Base-by-base conservation (phyloP, 2,113 vertebrate genomes). In the Centrocercus urophasianus region DNA sequence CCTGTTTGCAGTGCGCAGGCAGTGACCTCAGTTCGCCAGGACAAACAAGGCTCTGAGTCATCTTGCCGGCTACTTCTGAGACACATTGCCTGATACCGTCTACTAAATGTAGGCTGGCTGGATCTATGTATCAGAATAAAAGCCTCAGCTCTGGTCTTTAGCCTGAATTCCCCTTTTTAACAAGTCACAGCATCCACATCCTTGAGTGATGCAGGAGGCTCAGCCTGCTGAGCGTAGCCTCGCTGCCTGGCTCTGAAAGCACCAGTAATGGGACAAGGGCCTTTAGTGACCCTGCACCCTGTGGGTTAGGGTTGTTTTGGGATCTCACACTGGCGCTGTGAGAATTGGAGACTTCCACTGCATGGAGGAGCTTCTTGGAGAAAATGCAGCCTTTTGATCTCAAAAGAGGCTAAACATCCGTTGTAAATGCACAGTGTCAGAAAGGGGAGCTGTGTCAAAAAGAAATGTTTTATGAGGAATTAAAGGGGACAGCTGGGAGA, bases 1-100 rank as follows among this genome's bases (percentile, higher is more conserved):
- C 76, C 70, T 79, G 45, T 89, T 79, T 6, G 13, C 61, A 1
- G 0, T 32, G 60, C 34, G 34, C 66, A n/a, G 64, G 74, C 0
- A 0, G 36, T 76, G 82, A 95, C 75, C 79, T 95, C 52, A 32
- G 16, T 0, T 0, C 5, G 2, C 50, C 77, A 61, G 80, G 80
- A 90, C 65, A 88, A 77, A 60, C 75, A 88, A 85, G 38, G 8
- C n/a, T 32, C 34, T 71, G 77, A 92, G 73, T 84, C 86, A 90
- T n/a, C 79, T 75, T 87, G 78, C 50, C 63, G 56, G 59, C 40
- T 40, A 8, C 71, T 81, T 67, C 42, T 25, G 47, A 78, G 52
- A n/a, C 66, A n/a, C 66, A 60, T 5, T 28, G 50, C 24, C 74
- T 93, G 48, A 30, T 50, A 47, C 32, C 28, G 38, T 30, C 47